Conservation (phyloP, 2,113 vertebrate species). For the Mohoua ochrocephala region DNA sequence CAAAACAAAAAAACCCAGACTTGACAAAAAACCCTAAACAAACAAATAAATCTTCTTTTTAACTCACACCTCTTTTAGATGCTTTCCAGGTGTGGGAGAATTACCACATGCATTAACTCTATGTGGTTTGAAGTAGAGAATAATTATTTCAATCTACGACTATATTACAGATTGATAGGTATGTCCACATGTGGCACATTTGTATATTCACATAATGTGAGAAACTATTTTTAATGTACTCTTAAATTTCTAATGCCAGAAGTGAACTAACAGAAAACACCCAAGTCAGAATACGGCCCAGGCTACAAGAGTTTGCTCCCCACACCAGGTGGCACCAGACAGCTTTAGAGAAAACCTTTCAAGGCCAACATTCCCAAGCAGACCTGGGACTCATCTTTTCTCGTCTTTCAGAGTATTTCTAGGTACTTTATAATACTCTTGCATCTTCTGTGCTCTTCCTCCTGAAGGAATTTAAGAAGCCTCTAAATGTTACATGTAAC, state of each 20-base stretch:
- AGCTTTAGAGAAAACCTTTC: constrained; percentile 9
- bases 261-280: not conserved
- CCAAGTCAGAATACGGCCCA: not conserved
- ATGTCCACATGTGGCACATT: not conserved
- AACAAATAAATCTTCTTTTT: not conserved
- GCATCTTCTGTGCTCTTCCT: constrained; percentile 14
- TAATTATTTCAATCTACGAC: not conserved
- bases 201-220: not conserved
- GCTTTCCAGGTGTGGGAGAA: not conserved
- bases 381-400: not conserved
- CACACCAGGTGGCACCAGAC: constrained; percentile 44
- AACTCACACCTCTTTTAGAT: not conserved
- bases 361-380: not conserved
- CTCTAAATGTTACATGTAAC: not conserved
- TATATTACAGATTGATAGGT: not conserved
- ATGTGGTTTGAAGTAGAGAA: not conserved
- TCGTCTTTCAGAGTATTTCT: not conserved
- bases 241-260: not conserved
- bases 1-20: not conserved
- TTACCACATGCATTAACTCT: not conserved
- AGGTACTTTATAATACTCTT: not conserved
- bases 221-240: not conserved
- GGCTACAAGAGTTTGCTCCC: not conserved
- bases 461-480: constrained; percentile 16
- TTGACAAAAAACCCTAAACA: not conserved